Conservation (phyloP, 2,113 vertebrate species). For the Edolisoma coerulescens region DNA sequence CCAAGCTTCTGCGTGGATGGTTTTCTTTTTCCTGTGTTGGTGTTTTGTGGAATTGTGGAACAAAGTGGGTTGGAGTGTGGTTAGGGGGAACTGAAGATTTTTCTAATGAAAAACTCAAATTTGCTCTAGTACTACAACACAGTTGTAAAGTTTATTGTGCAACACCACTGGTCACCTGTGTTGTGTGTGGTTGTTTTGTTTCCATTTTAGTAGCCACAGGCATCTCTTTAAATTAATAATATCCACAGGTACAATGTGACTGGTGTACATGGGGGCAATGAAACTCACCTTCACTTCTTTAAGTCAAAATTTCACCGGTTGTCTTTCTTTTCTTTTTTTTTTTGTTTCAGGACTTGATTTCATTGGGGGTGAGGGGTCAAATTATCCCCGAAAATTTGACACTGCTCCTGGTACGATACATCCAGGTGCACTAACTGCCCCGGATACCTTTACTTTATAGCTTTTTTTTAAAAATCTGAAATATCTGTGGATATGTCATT, state of each 20-base stretch:
- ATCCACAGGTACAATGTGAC: conserved; percentile 69
- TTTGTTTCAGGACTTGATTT: conserved; percentile 90
- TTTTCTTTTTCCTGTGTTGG: neutral
- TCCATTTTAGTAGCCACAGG: neutral
- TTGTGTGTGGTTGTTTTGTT: neutral
- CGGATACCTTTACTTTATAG: conserved; percentile 60
- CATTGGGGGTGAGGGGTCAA: conserved; percentile 88
- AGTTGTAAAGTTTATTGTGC: neutral
- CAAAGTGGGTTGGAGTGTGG: neutral
- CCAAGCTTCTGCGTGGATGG: neutral
- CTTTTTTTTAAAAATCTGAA: conserved; percentile 6
- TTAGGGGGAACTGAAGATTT: neutral
- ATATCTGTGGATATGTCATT: conserved; percentile 68
- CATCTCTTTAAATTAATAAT: conserved; percentile 30
- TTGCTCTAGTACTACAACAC: neutral
- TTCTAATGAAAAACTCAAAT: neutral
- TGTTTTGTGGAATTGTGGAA: neutral
- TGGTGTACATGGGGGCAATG: neutral
- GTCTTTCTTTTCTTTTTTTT: conserved; percentile 53
- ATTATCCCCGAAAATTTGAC: conserved; percentile 92
- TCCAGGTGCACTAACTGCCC: conserved; percentile 78
- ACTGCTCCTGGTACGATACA: conserved; percentile 88
- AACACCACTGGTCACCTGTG: neutral
- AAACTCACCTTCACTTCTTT: neutral
- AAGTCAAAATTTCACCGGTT: conserved; percentile 68